Conservation (phyloP, 2,888 invertebrate species). For the Temnothorax ravouxi region DNA sequence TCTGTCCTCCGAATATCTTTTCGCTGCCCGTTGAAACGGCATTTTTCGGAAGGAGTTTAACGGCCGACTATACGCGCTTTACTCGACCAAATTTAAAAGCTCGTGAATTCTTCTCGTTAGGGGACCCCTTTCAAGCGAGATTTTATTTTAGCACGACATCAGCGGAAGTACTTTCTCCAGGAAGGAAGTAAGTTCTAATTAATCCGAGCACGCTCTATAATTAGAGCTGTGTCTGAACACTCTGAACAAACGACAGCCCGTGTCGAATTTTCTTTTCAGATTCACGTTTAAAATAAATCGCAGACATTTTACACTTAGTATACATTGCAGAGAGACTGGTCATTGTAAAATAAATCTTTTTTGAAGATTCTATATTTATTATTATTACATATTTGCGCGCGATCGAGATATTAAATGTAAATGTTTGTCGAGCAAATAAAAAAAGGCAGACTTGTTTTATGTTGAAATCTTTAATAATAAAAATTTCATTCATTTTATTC, state of each 20-base stretch:
- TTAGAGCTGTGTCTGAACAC: constrained; percentile 64
- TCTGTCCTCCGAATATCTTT: constrained; percentile 4
- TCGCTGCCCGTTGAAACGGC: constrained; percentile 10
- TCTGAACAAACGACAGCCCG: constrained; percentile 55
- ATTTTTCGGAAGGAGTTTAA: constrained; percentile 32
- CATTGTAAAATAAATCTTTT: constrained; percentile 13
- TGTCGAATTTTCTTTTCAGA: constrained; percentile 36
- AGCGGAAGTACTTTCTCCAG: constrained; percentile 39
- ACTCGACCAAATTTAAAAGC: constrained; percentile 37
- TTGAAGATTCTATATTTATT: not conserved
- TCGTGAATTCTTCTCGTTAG: constrained; percentile 53
- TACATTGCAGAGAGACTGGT: constrained; percentile 5
- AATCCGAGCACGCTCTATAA: constrained; percentile 68
- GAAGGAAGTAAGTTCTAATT: constrained; percentile 74
- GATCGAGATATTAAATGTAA: constrained; percentile 33
- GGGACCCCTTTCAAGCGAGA: constrained; percentile 16
- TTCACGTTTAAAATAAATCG: constrained; percentile 21
- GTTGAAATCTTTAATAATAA: constrained; percentile 25
- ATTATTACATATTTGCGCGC: constrained; percentile 18
- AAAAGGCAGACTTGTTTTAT: constrained; percentile 6
- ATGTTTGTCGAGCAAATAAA: constrained; percentile 4
- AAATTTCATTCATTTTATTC: constrained; percentile 1
- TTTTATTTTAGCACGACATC: constrained; percentile 49
- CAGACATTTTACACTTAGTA: not conserved
- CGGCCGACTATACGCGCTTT: constrained; percentile 28